Evolutionary conservation across 1,140 invertebrate species (phyloP), one percentile per base, ranked within the genome.

Genomic region (Lasioglossum baleicum): DNA sequence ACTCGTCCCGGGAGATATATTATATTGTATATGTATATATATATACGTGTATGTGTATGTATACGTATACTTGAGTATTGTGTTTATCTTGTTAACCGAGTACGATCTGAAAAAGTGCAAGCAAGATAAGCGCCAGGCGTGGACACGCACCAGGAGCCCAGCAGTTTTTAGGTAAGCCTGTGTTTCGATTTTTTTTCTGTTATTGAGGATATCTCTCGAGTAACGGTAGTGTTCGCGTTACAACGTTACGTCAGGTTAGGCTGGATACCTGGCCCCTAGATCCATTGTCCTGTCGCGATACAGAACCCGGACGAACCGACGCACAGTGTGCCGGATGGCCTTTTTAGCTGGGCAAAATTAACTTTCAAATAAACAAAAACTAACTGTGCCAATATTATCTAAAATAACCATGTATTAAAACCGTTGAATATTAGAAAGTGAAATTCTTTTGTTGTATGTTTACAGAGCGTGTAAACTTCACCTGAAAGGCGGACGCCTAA

Each of bases 91-190:
- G 26, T 58, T n/a, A 58, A 58, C 35, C 31, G 51, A 13, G n/a
- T 73, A 79, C 61, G 69, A 64, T 71, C 22, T 26, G 17, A 56
- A 60, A 60, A 73, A 73, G 76, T 73, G 70, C 51, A 65, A 73
- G 40, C 53, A 73, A 79, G 76, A 78, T 63, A 51, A 48, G n/a
- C 44, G 5, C 6, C 53, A 67, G 70, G 42, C 66, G 61, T 35
- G 13, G 67, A 68, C 71, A 68, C 71, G 35, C 61, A 63, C 56
- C 64, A 74, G 72, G 63, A 67, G 51, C 20, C n/a, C 26, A 67
- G 51, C 66, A 35, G 22, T 75, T 58, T 53, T 58, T 63, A 42
- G 71, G 77, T 74, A 67, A 67, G 77, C 26, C 0, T 48, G 0
- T 8, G 13, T 58, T 56, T 20, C 0, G 56, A 20, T 20, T 58